Evolutionary conservation across 2,113 vertebrate species (phyloP).

Genomic region (Mustelus asterias): DNA sequence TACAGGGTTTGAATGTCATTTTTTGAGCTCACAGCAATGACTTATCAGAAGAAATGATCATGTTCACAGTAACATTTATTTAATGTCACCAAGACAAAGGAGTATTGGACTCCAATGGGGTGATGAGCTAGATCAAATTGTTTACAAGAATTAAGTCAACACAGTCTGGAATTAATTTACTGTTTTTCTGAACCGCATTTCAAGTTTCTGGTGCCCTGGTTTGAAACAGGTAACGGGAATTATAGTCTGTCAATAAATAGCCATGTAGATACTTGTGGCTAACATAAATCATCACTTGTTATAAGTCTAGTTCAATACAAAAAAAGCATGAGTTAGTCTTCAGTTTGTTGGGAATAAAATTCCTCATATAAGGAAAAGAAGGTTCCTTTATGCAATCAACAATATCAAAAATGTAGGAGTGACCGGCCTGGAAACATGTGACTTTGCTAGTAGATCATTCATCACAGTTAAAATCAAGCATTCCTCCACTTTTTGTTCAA

Average conservation of each 20-base stretch:
- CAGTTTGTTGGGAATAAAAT: neutral
- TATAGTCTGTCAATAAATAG: neutral
- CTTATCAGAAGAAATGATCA: conserved; percentile 24
- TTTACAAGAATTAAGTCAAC: conserved; percentile 19
- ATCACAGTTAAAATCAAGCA: neutral
- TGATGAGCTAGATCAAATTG: neutral
- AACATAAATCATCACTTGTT: neutral
- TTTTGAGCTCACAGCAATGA: conserved; percentile 33
- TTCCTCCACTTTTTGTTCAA: neutral
- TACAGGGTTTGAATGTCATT: conserved; percentile 31
- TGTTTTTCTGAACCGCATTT: conserved; percentile 3
- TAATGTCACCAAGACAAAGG: conserved; percentile 17
- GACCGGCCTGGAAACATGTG: neutral
- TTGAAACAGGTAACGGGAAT: neutral
- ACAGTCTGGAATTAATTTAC: neutral
- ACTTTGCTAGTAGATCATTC: neutral
- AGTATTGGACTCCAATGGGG: neutral
- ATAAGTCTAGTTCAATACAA: neutral
- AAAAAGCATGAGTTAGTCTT: neutral
- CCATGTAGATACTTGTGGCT: neutral
- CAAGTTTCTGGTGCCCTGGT: neutral
- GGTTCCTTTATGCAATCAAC: neutral
- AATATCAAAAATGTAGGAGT: neutral
- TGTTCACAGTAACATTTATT: conserved; percentile 23
- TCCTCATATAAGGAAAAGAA: neutral